Conservation (phyloP, 2,797 vertebrate species). For the Argya squamiceps region DNA sequence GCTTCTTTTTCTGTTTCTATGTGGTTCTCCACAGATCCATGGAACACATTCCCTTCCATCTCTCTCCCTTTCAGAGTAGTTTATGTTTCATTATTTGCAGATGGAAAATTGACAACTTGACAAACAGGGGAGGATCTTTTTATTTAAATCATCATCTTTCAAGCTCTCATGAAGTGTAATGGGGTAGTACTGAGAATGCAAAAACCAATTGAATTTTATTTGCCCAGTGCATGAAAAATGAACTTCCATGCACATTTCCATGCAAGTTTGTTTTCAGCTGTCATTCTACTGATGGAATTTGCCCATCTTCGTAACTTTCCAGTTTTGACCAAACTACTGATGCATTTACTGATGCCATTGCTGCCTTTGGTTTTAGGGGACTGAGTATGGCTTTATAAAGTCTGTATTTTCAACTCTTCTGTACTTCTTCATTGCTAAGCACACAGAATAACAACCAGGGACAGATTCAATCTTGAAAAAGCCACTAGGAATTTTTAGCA, state of each 20-base stretch:
- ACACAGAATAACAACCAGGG: slow-evolving; percentile 59
- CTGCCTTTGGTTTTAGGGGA: slow-evolving; percentile 61
- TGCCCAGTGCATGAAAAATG: not conserved
- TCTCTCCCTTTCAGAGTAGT: slow-evolving; percentile 43
- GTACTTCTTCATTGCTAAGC: slow-evolving; percentile 54
- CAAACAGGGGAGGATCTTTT: slow-evolving; percentile 59
- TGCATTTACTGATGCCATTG: slow-evolving; percentile 58
- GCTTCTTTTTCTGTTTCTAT: slow-evolving; percentile 72
- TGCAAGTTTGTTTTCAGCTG: slow-evolving; percentile 48
- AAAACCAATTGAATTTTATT: slow-evolving; percentile 14
- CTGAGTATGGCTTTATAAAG: slow-evolving; percentile 1
- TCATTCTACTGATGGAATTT: slow-evolving; percentile 46
- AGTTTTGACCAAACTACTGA: slow-evolving; percentile 51
- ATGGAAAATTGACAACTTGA: slow-evolving; percentile 67
- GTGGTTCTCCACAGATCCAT: slow-evolving; percentile 62
- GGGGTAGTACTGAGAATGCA: slow-evolving; percentile 48
- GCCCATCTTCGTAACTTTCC: slow-evolving; percentile 37
- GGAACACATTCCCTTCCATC: slow-evolving; percentile 50
- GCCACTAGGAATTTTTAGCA: slow-evolving; percentile 71
- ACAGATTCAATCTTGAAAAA: slow-evolving; percentile 75
- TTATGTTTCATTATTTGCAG: slow-evolving; percentile 67
- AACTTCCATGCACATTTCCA: not conserved
- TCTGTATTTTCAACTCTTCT: slow-evolving; percentile 53
- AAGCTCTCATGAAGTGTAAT: slow-evolving; percentile 29
- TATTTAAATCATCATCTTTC: slow-evolving; percentile 56